Percentiles rank a stretch among this genome's conserved stretches.
Evolutionary conservation across 2,797 vertebrate genomes (phyloP).

Genomic region (Myripristis murdjan): DNA sequence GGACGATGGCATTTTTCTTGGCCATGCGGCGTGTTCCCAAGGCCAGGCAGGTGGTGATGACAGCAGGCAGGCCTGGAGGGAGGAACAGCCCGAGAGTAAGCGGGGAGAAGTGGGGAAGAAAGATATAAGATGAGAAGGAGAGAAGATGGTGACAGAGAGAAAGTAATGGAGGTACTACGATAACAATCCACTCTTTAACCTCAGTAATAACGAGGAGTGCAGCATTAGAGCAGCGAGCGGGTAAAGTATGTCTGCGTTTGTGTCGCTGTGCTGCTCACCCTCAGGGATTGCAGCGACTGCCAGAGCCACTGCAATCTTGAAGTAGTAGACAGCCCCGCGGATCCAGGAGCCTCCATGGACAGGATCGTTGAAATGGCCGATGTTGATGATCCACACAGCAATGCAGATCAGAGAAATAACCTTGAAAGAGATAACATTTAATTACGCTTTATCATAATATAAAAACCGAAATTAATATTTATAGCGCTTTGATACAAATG

Average conservation of each 20-base stretch:
- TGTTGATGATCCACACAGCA: constrained; percentile 99
- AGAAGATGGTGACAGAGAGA: not conserved
- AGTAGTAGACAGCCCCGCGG: constrained; percentile 98
- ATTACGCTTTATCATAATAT: not conserved
- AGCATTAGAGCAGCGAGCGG: not conserved
- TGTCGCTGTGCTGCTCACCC: constrained; percentile 70
- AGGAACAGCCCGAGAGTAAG: constrained; percentile 7
- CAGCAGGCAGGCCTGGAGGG: constrained; percentile 90
- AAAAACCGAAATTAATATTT: not conserved
- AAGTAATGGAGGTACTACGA: not conserved
- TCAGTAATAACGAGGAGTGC: not conserved
- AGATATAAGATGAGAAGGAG: not conserved
- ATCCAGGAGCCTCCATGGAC: constrained; percentile 99
- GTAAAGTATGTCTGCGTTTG: constrained; percentile 1
- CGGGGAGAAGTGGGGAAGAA: not conserved
- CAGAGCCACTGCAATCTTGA: constrained; percentile 97
- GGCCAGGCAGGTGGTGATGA: constrained; percentile 98
- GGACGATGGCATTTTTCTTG: constrained; percentile 98
- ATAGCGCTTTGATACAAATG: no score
- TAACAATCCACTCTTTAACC: not conserved
- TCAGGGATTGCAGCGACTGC: constrained; percentile 98
- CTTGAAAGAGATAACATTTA: constrained; percentile 37
- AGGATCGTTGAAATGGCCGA: constrained; percentile 98
- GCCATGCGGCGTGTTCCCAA: constrained; percentile 99
- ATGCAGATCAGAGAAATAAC: constrained; percentile 98